phyloP scores from a whole-genome alignment of 2,888 invertebrate species.

The Resseliella maxima region DNA sequence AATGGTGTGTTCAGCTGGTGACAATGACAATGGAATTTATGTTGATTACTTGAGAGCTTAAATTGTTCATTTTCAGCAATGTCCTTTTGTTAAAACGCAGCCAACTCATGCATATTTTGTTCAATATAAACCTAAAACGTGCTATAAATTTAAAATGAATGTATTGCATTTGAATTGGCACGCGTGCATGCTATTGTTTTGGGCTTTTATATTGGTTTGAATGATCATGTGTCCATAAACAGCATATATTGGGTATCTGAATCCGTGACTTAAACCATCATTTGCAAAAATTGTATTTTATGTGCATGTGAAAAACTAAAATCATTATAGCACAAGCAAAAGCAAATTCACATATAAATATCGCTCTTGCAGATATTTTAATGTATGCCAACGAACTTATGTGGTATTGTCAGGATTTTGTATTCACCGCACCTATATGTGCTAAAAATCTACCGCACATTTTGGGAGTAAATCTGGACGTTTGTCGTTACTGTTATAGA shows the following conservation, averaged over 20 bases:
- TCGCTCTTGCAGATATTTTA: background rate
- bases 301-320: background rate
- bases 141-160: constrained; percentile 1
- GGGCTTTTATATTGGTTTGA: background rate
- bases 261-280: background rate
- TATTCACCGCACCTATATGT: background rate
- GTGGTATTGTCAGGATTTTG: background rate
- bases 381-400: background rate
- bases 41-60: constrained; percentile 33
- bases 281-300: background rate
- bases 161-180: background rate
- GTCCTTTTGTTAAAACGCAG: background rate
- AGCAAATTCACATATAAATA: background rate
- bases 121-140: background rate
- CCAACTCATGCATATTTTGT: background rate
- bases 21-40: constrained; percentile 46
- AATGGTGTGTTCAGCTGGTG: background rate
- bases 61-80: constrained; percentile 2
- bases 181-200: constrained; percentile 14
- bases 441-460: background rate
- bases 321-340: background rate
- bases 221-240: background rate
- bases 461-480: background rate
- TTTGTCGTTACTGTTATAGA: background rate
- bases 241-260: constrained; percentile 3